Base-by-base conservation (phyloP, 2,797 vertebrate genomes). In the Paguma larvata region DNA sequence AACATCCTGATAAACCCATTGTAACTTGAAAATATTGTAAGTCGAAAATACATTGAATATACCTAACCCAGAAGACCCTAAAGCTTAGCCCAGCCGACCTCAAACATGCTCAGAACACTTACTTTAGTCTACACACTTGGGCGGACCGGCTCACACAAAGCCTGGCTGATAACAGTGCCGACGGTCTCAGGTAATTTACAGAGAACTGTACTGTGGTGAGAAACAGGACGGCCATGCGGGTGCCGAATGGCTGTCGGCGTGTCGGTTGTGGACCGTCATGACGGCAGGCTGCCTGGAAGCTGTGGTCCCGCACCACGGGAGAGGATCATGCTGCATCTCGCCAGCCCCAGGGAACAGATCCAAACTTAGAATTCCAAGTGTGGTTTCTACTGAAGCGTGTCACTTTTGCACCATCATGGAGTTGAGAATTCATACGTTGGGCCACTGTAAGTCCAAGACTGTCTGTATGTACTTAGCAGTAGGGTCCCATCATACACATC, bases 161-260 rank as follows among this genome's bases (percentile, higher is more conserved):
- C 48, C 75, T 13, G 3, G 23, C 32, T 78, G n/a, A n/a, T 12
- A 13, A 13, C n/a, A 23, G 48, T 51, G 46, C 19, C 8, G 75
- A 13, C 30, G 18, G 5, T 53, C 48, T 32, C 48, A 2, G 19
- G 11, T 53, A 3, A 78, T 53, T 11, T n/a, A 53, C 11, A 3
- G 48, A 78, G 3, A 16, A 12, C 19, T 34, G 10, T n/a, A 14
- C 48, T 6, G 18, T 2, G 14, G 32, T 23, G 75, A 78, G 18
- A n/a, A 53, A 23, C 48, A 1, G 75, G 3, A 51, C 0, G 11
- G 5, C 32, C 19, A 10, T 21, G 32, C 0, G 1, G 75, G 11
- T 48, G 32, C 19, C 11, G 46, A 8, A 3, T 13, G 30, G 75
- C 13, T 2, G 46, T 11, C n/a, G 13, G 48, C 7, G 19, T 13